Evolutionary conservation across 92 coral and sea anemone species (phyloP), one percentile per base, ranked within the genome.

Genomic region (Porites lobata): DNA sequence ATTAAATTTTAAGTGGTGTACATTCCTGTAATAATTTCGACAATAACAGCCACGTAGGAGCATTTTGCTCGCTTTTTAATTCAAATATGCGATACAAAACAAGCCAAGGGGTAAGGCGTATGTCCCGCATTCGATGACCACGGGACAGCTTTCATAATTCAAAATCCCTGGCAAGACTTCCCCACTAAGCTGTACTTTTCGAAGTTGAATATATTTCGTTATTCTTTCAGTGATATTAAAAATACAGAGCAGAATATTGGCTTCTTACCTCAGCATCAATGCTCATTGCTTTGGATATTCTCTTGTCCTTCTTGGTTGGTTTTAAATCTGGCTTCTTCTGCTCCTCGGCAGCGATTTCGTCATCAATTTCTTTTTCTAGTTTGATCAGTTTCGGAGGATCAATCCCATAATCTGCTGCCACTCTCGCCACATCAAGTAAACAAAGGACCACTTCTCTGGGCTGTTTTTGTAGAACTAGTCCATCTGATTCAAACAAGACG

Each of bases 401-500:
- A 8, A 97, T 95, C 9, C 99, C 99, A 77, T 88, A 94, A 20
- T 91, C 79, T 0, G 98, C 93, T 58, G 98, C 98, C 26, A 95
- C 68, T 80, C 99, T 77, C 3, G 99, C 98, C n/a, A 97, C 98
- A 47, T 94, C 99, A 11, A 97, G 82, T 57, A 97, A 78, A 88
- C 99, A 97, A 86, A 97, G 66, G 3, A 95, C 82, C 21, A 97
- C 99, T 74, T 97, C 99, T 56, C 98, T 87, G 0, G 99, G 99
- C 76, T 97, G 94, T 84, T 92, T 95, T 58, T 97, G 99, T 65
- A 97, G 94, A 7, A 97, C 99, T 67, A 97, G 81, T 1, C 99
- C 99, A 80, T 97, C 99, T 14, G 98, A 95, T 67, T 95, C 99
- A 91, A 97, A 97, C 90, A 97, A 79, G 4, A 97, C 98, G 6